A percentile compares a stretch with the other conserved stretches of the same genome.
phyloP scores from a whole-genome alignment of 1,140 invertebrate genomes.

The Hycleus cichorii region DNA sequence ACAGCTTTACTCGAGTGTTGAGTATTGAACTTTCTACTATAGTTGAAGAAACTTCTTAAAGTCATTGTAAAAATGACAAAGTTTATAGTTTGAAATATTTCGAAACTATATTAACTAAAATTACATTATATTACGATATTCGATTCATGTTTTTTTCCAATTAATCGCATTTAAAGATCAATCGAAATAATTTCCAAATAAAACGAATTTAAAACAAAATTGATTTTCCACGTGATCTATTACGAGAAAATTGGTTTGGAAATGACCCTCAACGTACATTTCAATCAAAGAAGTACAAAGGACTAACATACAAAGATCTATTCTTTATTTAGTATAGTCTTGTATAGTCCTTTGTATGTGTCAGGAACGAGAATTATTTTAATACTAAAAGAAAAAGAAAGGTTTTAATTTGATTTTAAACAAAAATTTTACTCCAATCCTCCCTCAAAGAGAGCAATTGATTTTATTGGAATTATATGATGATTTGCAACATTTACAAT shows the following conservation, averaged over 20 bases:
- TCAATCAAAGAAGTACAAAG: slow-evolving; percentile 11
- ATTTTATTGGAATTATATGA: too few relatives aligned
- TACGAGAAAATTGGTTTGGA: slow-evolving; percentile 7
- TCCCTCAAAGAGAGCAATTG: too few relatives aligned
- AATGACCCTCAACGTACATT: slow-evolving; percentile 10
- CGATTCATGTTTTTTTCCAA: background rate
- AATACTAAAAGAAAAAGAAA: background rate
- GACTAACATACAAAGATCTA: slow-evolving; percentile 7
- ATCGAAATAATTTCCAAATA: too few relatives aligned
- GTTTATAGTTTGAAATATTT: background rate
- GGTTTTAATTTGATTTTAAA: too few relatives aligned
- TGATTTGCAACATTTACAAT: too few relatives aligned
- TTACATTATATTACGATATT: background rate
- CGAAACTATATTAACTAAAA: background rate
- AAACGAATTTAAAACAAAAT: background rate
- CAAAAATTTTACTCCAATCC: too few relatives aligned
- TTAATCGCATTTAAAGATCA: background rate
- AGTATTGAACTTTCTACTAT: background rate
- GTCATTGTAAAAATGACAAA: too few relatives aligned
- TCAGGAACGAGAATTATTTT: slow-evolving; percentile 1
- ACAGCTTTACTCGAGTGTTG: background rate
- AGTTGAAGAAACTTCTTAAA: background rate
- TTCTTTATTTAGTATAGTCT: slow-evolving; percentile 9
- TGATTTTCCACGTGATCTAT: background rate
- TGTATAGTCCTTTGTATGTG: slow-evolving; percentile 9